Evolutionary conservation across 1,140 invertebrate genomes (phyloP), one percentile per base, ranked within the genome.

Genomic region (Drosophila athabasca): DNA sequence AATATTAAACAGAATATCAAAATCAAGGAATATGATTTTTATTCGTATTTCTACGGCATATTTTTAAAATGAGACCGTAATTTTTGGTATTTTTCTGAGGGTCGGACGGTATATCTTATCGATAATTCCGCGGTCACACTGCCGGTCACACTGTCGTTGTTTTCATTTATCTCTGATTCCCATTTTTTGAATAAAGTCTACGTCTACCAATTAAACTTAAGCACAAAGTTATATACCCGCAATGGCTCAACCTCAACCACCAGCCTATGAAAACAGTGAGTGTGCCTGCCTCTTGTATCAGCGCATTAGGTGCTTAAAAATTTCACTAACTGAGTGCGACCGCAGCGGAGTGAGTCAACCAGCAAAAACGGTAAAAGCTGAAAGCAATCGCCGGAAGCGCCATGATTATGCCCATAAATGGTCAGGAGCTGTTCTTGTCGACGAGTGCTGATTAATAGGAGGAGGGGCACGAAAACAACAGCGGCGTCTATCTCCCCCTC

Each of bases 261-360:
- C 90, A 57, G 90, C 82, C 57, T 91, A 91, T 52, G 81, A 90
- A 75, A 91, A 91, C 69, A 91, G 90, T 91, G 72, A 91, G 90
- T 90, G 72, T 46, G 39, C 46, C 52, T 55, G 49, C 9, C 49
- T 22, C 64, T 17, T 65, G 41, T 55, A 54, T 55, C 22, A 54
- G 7, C 51, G 60, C 41, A 58, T 58, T 53, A 64, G 67, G 59
- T 62, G 45, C 44, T 22, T 46, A 43, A 39, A 0, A 39, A 39
- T 13, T 54, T 19, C 17, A 48, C 66, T 49, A 15, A 22, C 15
- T 9, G 19, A 51, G 24, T 46, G 35, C n/a, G 29, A 46, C 41
- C 51, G 41, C 52, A 71, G 19, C 68, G 65, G 68, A 59, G 88
- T 88, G 83, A 88, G 83, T 88, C 83, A 88, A 79, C 84, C 65